Conservation (phyloP, 2,888 invertebrate genomes). For the Hypomecis punctinalis region DNA sequence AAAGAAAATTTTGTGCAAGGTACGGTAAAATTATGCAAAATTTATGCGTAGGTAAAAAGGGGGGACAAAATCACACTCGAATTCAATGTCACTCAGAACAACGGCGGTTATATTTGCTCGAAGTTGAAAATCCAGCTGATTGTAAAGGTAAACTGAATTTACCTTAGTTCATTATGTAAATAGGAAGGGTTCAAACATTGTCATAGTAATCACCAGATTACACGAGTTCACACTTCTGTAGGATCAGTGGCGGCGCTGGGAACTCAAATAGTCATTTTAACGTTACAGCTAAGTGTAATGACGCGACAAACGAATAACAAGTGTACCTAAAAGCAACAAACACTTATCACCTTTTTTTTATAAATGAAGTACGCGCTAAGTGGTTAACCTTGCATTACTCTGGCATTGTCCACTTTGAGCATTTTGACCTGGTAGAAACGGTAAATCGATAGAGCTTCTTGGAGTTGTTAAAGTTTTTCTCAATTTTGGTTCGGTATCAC, state of each 20-base stretch:
- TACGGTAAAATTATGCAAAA: constrained; percentile 1
- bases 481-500: too few relatives aligned
- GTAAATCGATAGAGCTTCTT: too few relatives aligned
- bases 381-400: too few relatives aligned
- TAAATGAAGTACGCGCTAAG: neutral
- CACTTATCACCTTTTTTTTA: neutral
- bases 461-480: too few relatives aligned
- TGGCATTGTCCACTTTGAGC: too few relatives aligned
- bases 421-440: too few relatives aligned
- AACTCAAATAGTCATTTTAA: constrained; percentile 10
- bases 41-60: constrained; percentile 5
- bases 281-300: neutral
- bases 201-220: constrained; percentile 46
- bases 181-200: constrained; percentile 45
- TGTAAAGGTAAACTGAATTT: constrained; percentile 34
- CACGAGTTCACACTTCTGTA: constrained; percentile 24
- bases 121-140: constrained; percentile 36
- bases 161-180: constrained; percentile 44
- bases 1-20: neutral
- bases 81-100: constrained; percentile 23
- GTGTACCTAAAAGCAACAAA: neutral
- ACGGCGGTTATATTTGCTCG: constrained; percentile 19
- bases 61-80: constrained; percentile 22
- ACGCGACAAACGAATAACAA: neutral
- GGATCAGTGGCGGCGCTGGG: neutral